Conservation (phyloP, 2,888 invertebrate genomes). For the Opisthograptis luteolata region DNA sequence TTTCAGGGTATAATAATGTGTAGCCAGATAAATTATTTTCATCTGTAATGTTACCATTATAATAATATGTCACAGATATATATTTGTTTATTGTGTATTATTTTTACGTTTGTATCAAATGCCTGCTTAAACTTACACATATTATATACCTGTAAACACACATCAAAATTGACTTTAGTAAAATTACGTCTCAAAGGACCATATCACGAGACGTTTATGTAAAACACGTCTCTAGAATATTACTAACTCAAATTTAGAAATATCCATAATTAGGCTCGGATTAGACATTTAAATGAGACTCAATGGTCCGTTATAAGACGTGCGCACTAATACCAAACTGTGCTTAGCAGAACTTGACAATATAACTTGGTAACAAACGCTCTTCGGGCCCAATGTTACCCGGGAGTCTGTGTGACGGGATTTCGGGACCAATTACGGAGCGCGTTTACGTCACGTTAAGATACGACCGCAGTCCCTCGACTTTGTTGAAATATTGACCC, state of each 20-base stretch:
- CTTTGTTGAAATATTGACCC: conserved; percentile 74
- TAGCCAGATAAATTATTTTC: not conserved
- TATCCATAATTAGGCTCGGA: conserved; percentile 42
- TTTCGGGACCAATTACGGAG: conserved; percentile 67
- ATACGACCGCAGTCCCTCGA: conserved; percentile 42
- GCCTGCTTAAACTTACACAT: no score
- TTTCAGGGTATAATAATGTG: not conserved
- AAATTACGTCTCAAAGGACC: conserved; percentile 20
- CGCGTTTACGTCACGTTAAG: conserved; percentile 44
- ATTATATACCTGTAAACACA: no score
- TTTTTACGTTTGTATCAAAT: no score
- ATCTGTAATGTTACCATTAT: no score
- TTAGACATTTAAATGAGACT: conserved; percentile 41
- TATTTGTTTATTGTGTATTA: no score
- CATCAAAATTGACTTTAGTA: no score
- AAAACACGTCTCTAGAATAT: conserved; percentile 36
- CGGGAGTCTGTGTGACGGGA: conserved; percentile 47
- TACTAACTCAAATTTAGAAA: conserved; percentile 36
- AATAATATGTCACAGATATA: no score
- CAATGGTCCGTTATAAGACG: conserved; percentile 35
- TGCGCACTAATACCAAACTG: conserved; percentile 40
- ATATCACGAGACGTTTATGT: conserved; percentile 39
- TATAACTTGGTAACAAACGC: conserved; percentile 45
- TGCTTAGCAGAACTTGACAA: conserved; percentile 46
- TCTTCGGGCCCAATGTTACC: conserved; percentile 44